Conservation (phyloP, 1,140 invertebrate species). For the Thalassaphorura encarpata region DNA sequence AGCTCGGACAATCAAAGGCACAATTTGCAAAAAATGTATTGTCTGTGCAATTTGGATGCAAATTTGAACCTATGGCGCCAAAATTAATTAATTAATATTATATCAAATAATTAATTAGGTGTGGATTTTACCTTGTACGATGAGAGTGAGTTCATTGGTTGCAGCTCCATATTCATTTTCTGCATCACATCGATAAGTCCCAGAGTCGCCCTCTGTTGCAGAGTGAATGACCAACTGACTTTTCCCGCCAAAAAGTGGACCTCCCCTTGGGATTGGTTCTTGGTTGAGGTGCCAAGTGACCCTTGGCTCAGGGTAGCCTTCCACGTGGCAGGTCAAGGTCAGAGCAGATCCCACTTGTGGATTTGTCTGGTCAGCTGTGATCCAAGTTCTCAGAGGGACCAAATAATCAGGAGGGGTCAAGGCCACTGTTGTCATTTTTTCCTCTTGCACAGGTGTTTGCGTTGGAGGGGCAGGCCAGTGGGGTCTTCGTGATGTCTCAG, state of each 20-base stretch:
- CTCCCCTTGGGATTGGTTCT: conserved; percentile 23
- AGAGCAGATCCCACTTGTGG: conserved; percentile 50
- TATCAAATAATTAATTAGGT: neutral
- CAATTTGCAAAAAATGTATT: conserved; percentile 84
- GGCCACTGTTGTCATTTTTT: neutral
- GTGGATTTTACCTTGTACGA: neutral
- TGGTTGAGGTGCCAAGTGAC: conserved; percentile 71
- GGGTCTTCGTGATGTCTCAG: conserved; percentile 13
- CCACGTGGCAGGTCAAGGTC: conserved; percentile 58
- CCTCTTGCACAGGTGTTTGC: too few relatives aligned
- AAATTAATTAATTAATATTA: neutral
- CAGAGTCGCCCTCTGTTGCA: conserved; percentile 55
- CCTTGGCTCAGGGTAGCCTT: conserved; percentile 60
- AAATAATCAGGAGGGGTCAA: neutral
- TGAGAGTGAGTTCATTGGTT: conserved; percentile 17
- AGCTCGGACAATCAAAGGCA: conserved; percentile 65
- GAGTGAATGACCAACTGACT: conserved; percentile 48
- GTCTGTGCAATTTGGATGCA: conserved; percentile 70
- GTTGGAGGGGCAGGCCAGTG: too few relatives aligned
- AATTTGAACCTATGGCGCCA: conserved; percentile 32
- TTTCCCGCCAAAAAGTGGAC: neutral
- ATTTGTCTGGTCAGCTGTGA: conserved; percentile 37
- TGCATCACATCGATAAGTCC: conserved; percentile 67
- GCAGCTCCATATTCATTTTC: conserved; percentile 55
- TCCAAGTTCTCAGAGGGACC: conserved; percentile 52